These are phyloP conservation scores for Fabriciana adippe DNA, from an alignment of 2,888 invertebrate genomes.

Conservation along the genomic window DNA sequence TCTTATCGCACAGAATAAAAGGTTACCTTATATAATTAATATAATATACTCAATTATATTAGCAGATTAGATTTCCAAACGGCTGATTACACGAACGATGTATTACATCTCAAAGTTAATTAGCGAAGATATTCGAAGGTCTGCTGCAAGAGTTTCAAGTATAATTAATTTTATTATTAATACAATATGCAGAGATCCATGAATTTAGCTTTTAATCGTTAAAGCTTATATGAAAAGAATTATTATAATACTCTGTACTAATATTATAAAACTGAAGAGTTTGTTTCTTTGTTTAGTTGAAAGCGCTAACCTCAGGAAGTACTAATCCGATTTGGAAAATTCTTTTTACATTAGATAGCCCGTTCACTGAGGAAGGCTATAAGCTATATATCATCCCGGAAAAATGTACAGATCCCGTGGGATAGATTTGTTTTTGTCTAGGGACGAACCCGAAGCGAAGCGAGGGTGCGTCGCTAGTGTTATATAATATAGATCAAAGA, in stretches of 20 bases:
- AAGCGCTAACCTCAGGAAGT: too few relatives aligned
- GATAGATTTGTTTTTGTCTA: too few relatives aligned
- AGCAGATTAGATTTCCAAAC: slow-evolving; percentile 11
- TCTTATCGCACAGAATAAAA: neutral
- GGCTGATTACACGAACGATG: slow-evolving; percentile 15
- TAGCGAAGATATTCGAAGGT: slow-evolving; percentile 21
- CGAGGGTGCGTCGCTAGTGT: too few relatives aligned
- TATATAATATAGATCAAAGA: too few relatives aligned
- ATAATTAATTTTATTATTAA: slow-evolving; percentile 22
- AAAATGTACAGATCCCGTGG: too few relatives aligned
- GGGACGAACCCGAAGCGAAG: too few relatives aligned
- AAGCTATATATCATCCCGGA: too few relatives aligned
- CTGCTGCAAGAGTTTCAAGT: slow-evolving; percentile 22
- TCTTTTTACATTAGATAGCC: too few relatives aligned
- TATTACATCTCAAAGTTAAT: slow-evolving; percentile 28
- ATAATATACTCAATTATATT: slow-evolving; percentile 6
- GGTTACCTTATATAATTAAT: neutral
- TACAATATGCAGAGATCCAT: slow-evolving; percentile 7
- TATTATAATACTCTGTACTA: neutral
- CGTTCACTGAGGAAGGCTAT: too few relatives aligned
- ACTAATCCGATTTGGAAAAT: too few relatives aligned
- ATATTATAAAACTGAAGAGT: too few relatives aligned
- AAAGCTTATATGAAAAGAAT: neutral
- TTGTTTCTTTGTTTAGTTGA: too few relatives aligned
- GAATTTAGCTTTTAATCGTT: slow-evolving; percentile 18